These are phyloP conservation scores for Triplophysa bombifrons DNA, from an alignment of 2,797 vertebrate species.

Conservation along the genomic window DNA sequence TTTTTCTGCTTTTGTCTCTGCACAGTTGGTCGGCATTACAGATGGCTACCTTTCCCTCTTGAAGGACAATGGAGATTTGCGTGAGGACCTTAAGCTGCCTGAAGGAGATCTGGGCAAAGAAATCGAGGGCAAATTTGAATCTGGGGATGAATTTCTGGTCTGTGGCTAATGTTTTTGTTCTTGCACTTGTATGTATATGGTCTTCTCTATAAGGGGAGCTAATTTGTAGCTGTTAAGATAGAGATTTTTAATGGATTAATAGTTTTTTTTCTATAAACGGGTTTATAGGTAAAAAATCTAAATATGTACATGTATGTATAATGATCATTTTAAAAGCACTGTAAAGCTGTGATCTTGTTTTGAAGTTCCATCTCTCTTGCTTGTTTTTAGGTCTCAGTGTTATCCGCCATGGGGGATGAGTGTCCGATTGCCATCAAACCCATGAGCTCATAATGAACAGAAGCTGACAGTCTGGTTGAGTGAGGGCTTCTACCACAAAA, in stretches of 20 bases:
- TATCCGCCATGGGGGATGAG: constrained; percentile 85
- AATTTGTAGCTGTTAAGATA: too few relatives aligned
- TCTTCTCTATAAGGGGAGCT: background rate
- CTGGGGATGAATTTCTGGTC: constrained; percentile 82
- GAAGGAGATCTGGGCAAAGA: constrained; percentile 87
- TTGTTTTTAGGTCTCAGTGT: constrained; percentile 82
- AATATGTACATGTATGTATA: too few relatives aligned
- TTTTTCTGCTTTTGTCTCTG: background rate
- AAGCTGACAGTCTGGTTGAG: constrained; percentile 70
- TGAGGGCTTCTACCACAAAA: constrained; percentile 75
- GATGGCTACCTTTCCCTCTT: constrained; percentile 87
- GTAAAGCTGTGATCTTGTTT: background rate
- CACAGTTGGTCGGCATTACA: constrained; percentile 79
- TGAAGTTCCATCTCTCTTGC: constrained; percentile 1
- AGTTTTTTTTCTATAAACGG: too few relatives aligned
- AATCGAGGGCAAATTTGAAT: constrained; percentile 78
- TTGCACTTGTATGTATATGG: background rate
- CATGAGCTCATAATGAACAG: constrained; percentile 74
- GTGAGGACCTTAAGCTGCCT: constrained; percentile 88
- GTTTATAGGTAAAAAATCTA: too few relatives aligned
- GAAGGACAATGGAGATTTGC: constrained; percentile 80
- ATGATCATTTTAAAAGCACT: background rate
- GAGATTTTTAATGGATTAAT: too few relatives aligned
- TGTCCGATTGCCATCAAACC: constrained; percentile 81
- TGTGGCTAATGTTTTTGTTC: constrained; percentile 46